Base-by-base conservation (phyloP, 2,113 vertebrate species). In the Plotosus lineatus region DNA sequence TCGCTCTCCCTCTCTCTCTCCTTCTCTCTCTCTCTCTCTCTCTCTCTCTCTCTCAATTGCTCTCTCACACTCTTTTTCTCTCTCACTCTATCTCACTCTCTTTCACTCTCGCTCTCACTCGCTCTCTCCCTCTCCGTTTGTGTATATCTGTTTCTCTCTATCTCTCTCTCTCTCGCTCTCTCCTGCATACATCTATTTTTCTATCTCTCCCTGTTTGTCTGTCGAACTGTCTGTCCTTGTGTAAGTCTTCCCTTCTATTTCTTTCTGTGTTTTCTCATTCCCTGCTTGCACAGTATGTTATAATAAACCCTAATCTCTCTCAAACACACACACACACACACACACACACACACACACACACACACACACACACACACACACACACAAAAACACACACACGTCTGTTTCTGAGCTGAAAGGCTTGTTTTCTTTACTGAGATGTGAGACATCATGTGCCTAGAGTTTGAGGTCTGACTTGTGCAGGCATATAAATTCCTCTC, bases 211-310 rank as follows among this genome's bases (percentile, higher is more conserved):
- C 26, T 1, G 55, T 58, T 28, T 58, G n/a, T 56, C 1, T n/a
- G 2, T 56, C 23, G 9, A 2, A 8, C 5, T 28, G 33, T 58
- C 21, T 68, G 14, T 2, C 31, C 28, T 6, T 76, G 19, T 65
- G 6, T 7, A 40, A 8, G 6, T 28, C 26, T 31, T 19, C 74
- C 14, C 11, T 53, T 15, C 8, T 63, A 4, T 63, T 4, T 53
- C 0, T 4, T 4, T 53, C 50, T 46, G 7, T 46, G 44, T 7
- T 46, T 46, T 46, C 44, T 46, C n/a, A 23, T 42, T 56, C 44
- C 33, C 56, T 26, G 66, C 31, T 31, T 71, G 44, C 11, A 42
- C 76, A 38, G 77, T 76, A n/a, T 78, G 48, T 61, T 66, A 26
- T 50, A 48, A 60, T 40, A 58, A 66, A 23, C 50, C 60, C 60